Evolutionary conservation across 2,797 vertebrate species (phyloP).

Genomic region (Heteromormyrus szaboi): DNA sequence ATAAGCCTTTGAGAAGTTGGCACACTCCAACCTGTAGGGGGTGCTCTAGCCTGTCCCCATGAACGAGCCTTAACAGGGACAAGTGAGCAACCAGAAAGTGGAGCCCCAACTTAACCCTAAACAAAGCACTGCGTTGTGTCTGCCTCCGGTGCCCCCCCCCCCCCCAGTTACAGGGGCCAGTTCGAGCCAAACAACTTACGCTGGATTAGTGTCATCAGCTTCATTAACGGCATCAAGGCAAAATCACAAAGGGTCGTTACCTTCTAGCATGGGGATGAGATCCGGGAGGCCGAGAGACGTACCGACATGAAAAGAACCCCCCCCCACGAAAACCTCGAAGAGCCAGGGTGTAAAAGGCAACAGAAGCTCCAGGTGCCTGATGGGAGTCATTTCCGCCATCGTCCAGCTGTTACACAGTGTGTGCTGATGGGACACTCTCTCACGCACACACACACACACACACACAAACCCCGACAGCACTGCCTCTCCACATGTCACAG

Average conservation of each 20-base stretch:
- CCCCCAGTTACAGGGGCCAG: constrained; percentile 53
- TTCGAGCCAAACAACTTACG: constrained; percentile 66
- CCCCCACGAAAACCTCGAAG: not conserved
- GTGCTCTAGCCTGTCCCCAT: not conserved
- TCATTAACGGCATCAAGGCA: constrained; percentile 46
- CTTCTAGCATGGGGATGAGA: not conserved
- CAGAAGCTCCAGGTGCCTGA: not conserved
- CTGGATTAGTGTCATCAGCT: constrained; percentile 56
- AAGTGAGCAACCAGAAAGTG: not conserved
- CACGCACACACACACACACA: not conserved
- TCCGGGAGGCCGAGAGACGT: not conserved
- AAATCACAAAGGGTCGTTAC: not conserved
- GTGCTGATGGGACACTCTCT: not conserved
- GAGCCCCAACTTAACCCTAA: not conserved
- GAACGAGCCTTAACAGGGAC: not conserved
- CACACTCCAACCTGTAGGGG: not conserved
- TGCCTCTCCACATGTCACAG: not conserved
- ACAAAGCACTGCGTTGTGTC: constrained; percentile 31
- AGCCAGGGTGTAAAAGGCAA: not conserved
- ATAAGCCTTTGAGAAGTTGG: not conserved
- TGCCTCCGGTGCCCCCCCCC: constrained; percentile 61
- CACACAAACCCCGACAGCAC: not conserved
- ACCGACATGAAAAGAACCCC: not conserved
- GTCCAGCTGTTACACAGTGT: not conserved
- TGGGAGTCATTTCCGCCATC: not conserved